Evolutionary conservation across 2,797 vertebrate species (phyloP).

Genomic region (Chrysolophus pictus): DNA sequence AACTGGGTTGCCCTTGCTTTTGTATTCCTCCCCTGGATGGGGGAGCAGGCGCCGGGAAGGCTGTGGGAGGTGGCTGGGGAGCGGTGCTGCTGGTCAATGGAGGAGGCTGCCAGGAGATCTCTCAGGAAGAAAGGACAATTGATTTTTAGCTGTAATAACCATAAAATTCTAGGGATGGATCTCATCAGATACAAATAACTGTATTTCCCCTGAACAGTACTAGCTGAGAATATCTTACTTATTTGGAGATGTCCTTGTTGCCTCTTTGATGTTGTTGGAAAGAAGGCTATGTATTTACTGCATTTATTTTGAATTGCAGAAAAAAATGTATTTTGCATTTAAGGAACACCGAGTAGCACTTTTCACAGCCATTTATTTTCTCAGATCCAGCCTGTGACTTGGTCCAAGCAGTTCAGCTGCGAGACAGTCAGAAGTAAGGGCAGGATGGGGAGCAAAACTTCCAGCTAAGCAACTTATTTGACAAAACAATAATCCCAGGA

Average conservation of each 20-base stretch:
- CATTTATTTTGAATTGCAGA: not conserved
- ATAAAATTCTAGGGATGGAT: constrained; percentile 6
- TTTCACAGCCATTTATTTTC: not conserved
- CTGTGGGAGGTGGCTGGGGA: not conserved
- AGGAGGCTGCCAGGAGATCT: constrained; percentile 32
- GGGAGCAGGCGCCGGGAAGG: constrained; percentile 12
- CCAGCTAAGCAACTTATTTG: not conserved
- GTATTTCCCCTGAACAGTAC: not conserved
- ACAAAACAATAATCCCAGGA: not conserved
- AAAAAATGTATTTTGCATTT: not conserved
- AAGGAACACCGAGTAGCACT: not conserved
- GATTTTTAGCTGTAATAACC: constrained; percentile 37
- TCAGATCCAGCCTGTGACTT: not conserved
- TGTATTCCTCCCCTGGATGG: not conserved
- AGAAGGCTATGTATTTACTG: not conserved
- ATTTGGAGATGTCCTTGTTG: not conserved
- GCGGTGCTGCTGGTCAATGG: not conserved
- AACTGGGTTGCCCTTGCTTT: not conserved
- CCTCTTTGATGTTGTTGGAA: not conserved
- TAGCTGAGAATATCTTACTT: not conserved
- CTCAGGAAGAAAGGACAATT: constrained; percentile 29
- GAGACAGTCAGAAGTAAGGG: not conserved
- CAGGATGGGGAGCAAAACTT: not conserved
- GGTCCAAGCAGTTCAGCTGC: not conserved
- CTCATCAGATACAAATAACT: constrained; percentile 8